phyloP scores from a whole-genome alignment of 53 echinoderm and acorn worm genomes.

The Astropecten irregularis region DNA sequence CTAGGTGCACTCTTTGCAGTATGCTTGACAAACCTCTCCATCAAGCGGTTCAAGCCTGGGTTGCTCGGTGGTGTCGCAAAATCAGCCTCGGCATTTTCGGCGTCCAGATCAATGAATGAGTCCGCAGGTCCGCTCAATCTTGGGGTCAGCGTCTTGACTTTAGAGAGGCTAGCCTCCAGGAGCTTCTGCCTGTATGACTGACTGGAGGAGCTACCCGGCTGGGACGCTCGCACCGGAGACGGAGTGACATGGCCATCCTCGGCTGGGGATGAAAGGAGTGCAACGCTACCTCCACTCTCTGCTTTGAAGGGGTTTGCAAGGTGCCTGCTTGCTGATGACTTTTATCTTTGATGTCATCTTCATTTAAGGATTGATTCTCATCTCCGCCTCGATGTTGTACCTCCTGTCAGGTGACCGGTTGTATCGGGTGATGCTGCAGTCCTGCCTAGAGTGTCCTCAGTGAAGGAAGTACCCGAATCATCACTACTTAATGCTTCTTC shows the following conservation, averaged over 20 bases:
- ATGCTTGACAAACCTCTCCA: constrained; percentile 81
- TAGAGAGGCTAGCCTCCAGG: constrained; percentile 73
- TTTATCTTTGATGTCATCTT: neutral
- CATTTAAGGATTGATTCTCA: neutral
- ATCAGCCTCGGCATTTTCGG: constrained; percentile 41
- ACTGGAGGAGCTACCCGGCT: neutral
- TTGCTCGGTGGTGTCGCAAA: constrained; percentile 23
- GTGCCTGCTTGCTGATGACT: neutral
- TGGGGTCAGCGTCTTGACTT: constrained; percentile 75
- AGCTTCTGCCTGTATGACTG: constrained; percentile 58
- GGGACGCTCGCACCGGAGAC: too few species aligned
- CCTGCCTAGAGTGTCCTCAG: neutral
- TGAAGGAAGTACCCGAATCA: neutral
- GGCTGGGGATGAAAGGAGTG: neutral
- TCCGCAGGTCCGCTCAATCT: constrained; percentile 72
- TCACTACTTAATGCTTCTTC: neutral
- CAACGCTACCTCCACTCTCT: neutral
- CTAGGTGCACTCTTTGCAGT: constrained; percentile 52
- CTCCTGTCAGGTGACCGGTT: neutral
- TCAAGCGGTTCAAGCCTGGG: constrained; percentile 70
- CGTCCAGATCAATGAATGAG: constrained; percentile 67
- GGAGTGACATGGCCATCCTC: neutral
- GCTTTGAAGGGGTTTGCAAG: neutral
- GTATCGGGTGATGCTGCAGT: neutral
- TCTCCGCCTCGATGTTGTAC: neutral